These are phyloP conservation scores for Chrysotoxum bicinctum DNA, from an alignment of 2,888 invertebrate genomes.

Conservation along the genomic window DNA sequence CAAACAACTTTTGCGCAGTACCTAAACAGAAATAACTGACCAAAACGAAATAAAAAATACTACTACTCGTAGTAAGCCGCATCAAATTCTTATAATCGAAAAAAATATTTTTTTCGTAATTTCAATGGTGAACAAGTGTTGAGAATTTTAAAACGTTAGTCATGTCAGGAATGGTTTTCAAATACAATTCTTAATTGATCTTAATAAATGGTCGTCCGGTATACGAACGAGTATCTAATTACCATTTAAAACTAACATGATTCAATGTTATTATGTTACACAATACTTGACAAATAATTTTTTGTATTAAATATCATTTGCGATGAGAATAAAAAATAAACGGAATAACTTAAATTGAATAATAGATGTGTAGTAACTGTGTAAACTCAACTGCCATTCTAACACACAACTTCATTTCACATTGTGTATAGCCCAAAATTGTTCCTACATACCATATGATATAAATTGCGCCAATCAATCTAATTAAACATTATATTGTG, in stretches of 20 bases:
- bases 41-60: too few species aligned
- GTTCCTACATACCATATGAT: neutral
- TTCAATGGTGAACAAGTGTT: too few species aligned
- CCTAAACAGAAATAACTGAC: too few species aligned
- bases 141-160: too few species aligned
- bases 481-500: neutral
- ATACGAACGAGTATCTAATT: too few species aligned
- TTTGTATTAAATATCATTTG: neutral
- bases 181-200: neutral
- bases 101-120: too few species aligned
- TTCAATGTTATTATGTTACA: neutral
- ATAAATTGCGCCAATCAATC: conserved; percentile 3
- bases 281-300: neutral
- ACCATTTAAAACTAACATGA: neutral
- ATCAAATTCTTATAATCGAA: too few species aligned
- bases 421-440: neutral
- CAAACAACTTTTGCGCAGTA: too few species aligned
- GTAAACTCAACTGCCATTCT: neutral
- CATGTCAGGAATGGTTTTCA: too few species aligned
- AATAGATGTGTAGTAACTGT: neutral
- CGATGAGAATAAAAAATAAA: too few species aligned
- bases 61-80: too few species aligned
- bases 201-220: neutral
- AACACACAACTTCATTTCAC: neutral
- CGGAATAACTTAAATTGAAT: neutral